These are phyloP conservation scores for Notolabrus celidotus DNA, from an alignment of 2,797 vertebrate genomes.

Conservation along the genomic window DNA sequence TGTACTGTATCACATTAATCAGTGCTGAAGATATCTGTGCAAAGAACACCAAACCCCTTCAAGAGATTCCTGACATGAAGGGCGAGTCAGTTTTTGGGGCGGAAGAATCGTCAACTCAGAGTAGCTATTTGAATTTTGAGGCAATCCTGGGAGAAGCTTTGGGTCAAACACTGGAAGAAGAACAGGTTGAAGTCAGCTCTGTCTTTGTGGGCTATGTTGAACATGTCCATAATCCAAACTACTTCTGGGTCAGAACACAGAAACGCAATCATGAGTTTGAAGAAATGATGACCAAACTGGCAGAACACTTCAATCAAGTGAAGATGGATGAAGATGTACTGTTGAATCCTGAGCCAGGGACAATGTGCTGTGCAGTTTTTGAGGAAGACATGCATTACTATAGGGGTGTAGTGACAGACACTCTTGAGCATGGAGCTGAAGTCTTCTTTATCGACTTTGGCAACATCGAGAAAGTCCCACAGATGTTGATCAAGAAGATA, in stretches of 20 bases:
- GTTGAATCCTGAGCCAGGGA: constrained; percentile 85
- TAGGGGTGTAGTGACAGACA: constrained; percentile 86
- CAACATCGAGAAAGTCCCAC: constrained; percentile 89
- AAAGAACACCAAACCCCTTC: constrained; percentile 20
- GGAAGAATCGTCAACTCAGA: constrained; percentile 5
- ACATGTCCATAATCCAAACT: constrained; percentile 86
- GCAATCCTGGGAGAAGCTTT: constrained; percentile 40
- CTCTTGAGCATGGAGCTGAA: constrained; percentile 76
- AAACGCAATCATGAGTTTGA: constrained; percentile 86
- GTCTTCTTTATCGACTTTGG: constrained; percentile 95
- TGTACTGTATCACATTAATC: constrained; percentile 86
- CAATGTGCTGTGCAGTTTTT: constrained; percentile 91
- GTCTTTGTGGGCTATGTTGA: constrained; percentile 85
- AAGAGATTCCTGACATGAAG: constrained; percentile 20
- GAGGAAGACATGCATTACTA: constrained; percentile 90
- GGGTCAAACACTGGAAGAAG: constrained; percentile 61
- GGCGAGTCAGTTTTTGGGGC: constrained; percentile 1
- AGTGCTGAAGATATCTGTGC: constrained; percentile 31
- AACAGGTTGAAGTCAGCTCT: constrained; percentile 79
- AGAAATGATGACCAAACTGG: constrained; percentile 86
- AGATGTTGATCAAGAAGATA: constrained; percentile 87
- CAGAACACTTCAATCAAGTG: constrained; percentile 76
- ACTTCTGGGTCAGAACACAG: constrained; percentile 91
- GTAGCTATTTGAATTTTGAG: constrained; percentile 41
- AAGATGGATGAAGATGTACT: constrained; percentile 86